A percentile compares a stretch with the other conserved stretches of the same genome.
phyloP scores from a whole-genome alignment of 2,113 vertebrate species.

The Diglossa brunneiventris region DNA sequence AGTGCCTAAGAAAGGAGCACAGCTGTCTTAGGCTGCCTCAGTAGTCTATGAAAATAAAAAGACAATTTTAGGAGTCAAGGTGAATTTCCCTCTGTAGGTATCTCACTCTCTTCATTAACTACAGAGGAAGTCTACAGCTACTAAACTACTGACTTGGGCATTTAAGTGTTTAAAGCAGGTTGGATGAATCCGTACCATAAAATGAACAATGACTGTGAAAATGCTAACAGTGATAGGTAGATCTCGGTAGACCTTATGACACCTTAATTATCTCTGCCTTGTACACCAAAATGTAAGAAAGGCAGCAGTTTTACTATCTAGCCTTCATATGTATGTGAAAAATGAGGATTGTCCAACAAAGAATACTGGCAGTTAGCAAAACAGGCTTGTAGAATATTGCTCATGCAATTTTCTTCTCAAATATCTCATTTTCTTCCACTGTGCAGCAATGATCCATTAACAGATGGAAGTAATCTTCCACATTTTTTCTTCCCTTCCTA shows the following conservation, averaged over 20 bases:
- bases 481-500: conserved; percentile 48
- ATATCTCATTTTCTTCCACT: not conserved
- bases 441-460: not conserved
- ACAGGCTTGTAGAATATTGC: not conserved
- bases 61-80: not conserved
- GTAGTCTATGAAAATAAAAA: not conserved
- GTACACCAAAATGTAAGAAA: not conserved
- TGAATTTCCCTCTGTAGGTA: not conserved
- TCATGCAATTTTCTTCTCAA: not conserved
- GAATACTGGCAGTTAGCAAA: not conserved
- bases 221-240: not conserved
- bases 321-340: not conserved
- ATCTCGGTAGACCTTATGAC: not conserved
- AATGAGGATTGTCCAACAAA: not conserved
- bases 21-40: not conserved
- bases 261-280: not conserved
- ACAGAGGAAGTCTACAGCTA: not conserved
- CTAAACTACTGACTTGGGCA: not conserved
- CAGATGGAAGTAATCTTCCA: not conserved
- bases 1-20: not conserved
- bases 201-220: not conserved
- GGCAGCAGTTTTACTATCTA: not conserved
- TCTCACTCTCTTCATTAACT: not conserved
- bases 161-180: not conserved
- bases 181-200: not conserved